Conservation (phyloP, 2,888 invertebrate genomes). For the Caradrina kadenii region DNA sequence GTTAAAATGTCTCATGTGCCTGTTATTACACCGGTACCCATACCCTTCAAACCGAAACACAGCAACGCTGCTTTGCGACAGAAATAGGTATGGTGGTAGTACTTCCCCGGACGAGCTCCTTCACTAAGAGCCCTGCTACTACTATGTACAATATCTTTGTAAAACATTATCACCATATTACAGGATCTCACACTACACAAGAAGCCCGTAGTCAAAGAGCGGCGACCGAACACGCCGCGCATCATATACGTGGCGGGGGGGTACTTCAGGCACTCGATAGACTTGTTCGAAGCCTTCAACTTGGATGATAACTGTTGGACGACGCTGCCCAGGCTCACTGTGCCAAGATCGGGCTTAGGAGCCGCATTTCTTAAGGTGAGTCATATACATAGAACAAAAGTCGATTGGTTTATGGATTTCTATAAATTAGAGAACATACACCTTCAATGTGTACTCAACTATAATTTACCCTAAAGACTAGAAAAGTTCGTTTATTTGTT, state of each 20-base stretch:
- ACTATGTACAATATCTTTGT: too few relatives aligned
- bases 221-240: conserved; percentile 96
- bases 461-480: too few relatives aligned
- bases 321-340: conserved; percentile 94
- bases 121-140: too few relatives aligned
- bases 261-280: conserved; percentile 96
- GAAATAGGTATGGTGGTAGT: too few relatives aligned
- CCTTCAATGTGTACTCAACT: too few relatives aligned
- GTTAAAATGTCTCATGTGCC: too few relatives aligned
- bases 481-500: too few relatives aligned
- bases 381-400: background rate
- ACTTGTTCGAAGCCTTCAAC: conserved; percentile 96
- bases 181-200: conserved; percentile 97
- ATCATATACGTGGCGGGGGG: conserved; percentile 98
- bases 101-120: too few relatives aligned
- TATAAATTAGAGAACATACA: too few relatives aligned
- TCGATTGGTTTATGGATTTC: background rate
- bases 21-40: too few relatives aligned
- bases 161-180: background rate
- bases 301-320: conserved; percentile 96
- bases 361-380: conserved; percentile 95
- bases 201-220: conserved; percentile 95
- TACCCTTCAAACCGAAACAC: too few relatives aligned
- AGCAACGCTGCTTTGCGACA: too few relatives aligned
- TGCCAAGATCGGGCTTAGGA: conserved; percentile 96